Evolutionary conservation across 2,113 vertebrate genomes (phyloP).

Genomic region (Cathartes aura): DNA sequence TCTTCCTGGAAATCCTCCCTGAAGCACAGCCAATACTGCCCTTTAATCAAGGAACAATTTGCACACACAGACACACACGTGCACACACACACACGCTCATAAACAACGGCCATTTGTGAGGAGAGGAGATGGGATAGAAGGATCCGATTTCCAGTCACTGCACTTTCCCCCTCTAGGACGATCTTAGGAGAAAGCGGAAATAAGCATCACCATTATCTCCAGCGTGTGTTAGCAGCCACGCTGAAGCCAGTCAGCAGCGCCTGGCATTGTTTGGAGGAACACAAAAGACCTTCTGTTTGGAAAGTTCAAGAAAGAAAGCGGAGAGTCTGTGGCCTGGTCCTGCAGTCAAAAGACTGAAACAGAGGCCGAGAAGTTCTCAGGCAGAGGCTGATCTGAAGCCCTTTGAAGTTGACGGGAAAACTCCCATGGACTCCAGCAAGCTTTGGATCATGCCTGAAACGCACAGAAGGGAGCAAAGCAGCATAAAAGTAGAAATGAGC

Average conservation of each 20-base stretch:
- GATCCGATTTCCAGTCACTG: background rate
- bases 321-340: conserved; percentile 67
- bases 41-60: background rate
- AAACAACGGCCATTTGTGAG: background rate
- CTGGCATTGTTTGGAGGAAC: conserved; percentile 85
- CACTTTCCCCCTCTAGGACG: background rate
- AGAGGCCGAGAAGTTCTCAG: conserved; percentile 28
- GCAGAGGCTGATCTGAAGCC: conserved; percentile 16
- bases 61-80: background rate
- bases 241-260: conserved; percentile 76
- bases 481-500: background rate
- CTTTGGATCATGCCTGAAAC: background rate
- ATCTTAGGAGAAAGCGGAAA: conserved; percentile 22
- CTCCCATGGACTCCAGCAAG: background rate
- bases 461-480: background rate
- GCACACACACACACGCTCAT: too few species aligned
- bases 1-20: background rate
- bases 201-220: conserved; percentile 67
- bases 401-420: conserved; percentile 34
- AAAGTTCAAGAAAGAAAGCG: conserved; percentile 76
- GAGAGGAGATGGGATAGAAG: background rate
- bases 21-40: background rate
- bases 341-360: conserved; percentile 50
- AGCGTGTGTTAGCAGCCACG: conserved; percentile 69
- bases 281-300: conserved; percentile 88